Conservation (phyloP, 1,140 invertebrate species). For the Sinonovacula constricta region DNA sequence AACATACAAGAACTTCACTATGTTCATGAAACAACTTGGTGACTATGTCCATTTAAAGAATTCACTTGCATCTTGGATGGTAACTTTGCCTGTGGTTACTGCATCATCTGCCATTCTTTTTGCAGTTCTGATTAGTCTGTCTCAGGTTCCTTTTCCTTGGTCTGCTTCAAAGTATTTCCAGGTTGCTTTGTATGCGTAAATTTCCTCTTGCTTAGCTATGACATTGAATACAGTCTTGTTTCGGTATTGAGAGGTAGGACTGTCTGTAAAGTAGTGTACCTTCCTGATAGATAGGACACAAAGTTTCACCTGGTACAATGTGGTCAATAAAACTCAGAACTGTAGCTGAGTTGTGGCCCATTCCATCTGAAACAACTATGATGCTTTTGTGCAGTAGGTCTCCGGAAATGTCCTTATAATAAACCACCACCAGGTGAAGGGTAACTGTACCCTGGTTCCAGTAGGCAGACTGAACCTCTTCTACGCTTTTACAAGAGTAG, state of each 20-base stretch:
- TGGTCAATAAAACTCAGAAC: slow-evolving; percentile 36
- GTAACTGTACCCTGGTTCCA: too few species aligned
- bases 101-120: slow-evolving; percentile 53
- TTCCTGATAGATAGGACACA: not conserved
- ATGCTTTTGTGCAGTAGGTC: too few species aligned
- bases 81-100: slow-evolving; percentile 38
- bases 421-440: too few species aligned
- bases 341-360: slow-evolving; percentile 33
- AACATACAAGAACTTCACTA: too few species aligned
- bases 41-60: slow-evolving; percentile 32
- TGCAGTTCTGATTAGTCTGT: slow-evolving; percentile 11
- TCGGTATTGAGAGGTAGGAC: slow-evolving; percentile 49
- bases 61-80: too few species aligned
- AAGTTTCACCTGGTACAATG: slow-evolving; percentile 31
- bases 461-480: slow-evolving; percentile 58
- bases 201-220: slow-evolving; percentile 29
- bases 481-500: slow-evolving; percentile 39
- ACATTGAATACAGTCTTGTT: too few species aligned
- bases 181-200: slow-evolving; percentile 21
- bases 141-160: too few species aligned
- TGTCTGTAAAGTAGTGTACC: slow-evolving; percentile 48
- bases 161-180: too few species aligned
- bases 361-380: slow-evolving; percentile 56
- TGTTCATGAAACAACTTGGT: too few species aligned
- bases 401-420: too few species aligned